phyloP scores from a whole-genome alignment of 2,113 vertebrate species.

The Odontophorus gujanensis region DNA sequence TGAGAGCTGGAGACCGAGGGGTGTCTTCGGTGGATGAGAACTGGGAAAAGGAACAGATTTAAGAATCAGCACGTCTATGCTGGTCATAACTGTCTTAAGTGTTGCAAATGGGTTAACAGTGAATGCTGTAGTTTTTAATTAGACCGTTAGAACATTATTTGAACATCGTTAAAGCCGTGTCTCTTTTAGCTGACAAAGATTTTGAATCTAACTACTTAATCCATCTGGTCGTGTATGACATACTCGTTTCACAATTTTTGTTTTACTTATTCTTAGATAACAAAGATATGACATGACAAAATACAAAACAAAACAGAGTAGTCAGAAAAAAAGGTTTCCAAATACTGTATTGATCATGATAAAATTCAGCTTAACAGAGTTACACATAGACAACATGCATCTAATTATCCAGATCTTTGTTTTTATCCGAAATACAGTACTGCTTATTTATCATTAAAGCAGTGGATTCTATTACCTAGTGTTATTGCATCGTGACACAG shows the following conservation, averaged over 20 bases:
- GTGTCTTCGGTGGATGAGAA: too few species aligned
- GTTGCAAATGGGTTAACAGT: background rate
- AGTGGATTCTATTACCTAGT: background rate
- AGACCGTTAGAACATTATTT: background rate
- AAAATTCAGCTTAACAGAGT: background rate
- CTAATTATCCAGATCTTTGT: background rate
- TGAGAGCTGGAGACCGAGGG: too few species aligned
- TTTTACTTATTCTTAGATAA: background rate
- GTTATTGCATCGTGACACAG: background rate
- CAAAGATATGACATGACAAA: background rate
- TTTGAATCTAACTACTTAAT: background rate
- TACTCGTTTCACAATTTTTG: background rate
- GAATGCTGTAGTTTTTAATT: background rate
- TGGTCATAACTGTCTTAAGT: background rate
- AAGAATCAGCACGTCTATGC: background rate
- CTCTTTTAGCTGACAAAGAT: too few species aligned
- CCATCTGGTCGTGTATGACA: background rate
- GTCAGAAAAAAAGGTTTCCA: background rate
- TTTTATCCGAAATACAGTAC: background rate
- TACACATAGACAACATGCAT: background rate
- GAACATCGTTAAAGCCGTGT: background rate
- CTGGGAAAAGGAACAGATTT: background rate
- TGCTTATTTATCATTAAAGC: background rate
- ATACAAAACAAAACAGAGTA: background rate
- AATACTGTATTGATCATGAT: background rate